Evolutionary conservation across 2,797 vertebrate species (phyloP).

Genomic region (Neopelma chrysocephalum): DNA sequence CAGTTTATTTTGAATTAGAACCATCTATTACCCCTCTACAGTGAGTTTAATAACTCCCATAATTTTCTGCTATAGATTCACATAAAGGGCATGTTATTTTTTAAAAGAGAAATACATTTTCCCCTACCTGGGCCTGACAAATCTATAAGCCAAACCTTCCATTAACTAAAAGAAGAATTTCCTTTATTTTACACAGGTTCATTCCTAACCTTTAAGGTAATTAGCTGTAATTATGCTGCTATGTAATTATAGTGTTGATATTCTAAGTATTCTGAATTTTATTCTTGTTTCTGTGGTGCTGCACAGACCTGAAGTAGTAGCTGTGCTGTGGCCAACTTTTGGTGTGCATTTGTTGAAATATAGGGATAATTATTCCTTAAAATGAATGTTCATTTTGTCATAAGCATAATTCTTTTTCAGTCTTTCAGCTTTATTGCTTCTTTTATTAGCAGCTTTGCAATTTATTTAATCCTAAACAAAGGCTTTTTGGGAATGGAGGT

Average conservation of each 20-base stretch:
- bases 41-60: conserved; percentile 31
- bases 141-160: conserved; percentile 20
- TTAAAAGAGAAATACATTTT: conserved; percentile 19
- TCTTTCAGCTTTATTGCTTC: background rate
- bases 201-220: conserved; percentile 41
- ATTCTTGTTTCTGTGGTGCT: background rate
- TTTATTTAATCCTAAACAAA: background rate
- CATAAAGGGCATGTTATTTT: conserved; percentile 33
- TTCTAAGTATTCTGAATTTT: background rate
- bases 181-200: background rate
- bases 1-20: conserved; percentile 21
- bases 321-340: background rate
- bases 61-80: conserved; percentile 46
- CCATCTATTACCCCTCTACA: background rate
- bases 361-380: background rate
- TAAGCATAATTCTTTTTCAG: background rate
- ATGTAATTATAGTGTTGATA: background rate
- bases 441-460: background rate
- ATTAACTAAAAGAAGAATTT: background rate
- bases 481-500: background rate
- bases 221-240: conserved; percentile 1
- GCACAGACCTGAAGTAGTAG: background rate
- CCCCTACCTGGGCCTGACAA: background rate
- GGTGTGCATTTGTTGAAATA: background rate
- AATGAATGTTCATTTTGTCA: background rate